phyloP scores from a whole-genome alignment of 2,113 vertebrate species.

The Chaenocephalus aceratus region DNA sequence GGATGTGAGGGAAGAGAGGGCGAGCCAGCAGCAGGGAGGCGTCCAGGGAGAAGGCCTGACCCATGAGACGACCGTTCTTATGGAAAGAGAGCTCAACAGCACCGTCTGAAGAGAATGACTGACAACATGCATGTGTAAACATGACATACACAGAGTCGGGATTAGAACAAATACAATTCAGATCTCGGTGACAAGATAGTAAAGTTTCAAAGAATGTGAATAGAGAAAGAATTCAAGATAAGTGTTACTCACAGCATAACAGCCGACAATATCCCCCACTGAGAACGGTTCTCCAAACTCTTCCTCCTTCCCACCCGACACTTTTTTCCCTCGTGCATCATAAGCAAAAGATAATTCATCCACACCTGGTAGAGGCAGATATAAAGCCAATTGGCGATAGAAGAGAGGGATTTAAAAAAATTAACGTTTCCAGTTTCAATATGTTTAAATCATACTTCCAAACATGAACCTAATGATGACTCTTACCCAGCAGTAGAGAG shows the following conservation, averaged over 20 bases:
- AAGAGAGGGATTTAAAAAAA: neutral
- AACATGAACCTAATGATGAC: neutral
- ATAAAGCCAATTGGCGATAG: neutral
- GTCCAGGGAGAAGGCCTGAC: slow-evolving; percentile 84
- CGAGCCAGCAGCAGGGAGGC: slow-evolving; percentile 74
- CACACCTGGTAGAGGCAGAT: slow-evolving; percentile 81
- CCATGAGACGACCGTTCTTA: slow-evolving; percentile 88
- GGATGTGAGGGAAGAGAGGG: slow-evolving; percentile 88
- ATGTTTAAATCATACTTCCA: neutral
- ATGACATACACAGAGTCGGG: slow-evolving; percentile 7
- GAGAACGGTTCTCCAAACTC: slow-evolving; percentile 88
- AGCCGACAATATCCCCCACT: slow-evolving; percentile 90
- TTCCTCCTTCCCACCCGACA: slow-evolving; percentile 84
- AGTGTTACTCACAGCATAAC: slow-evolving; percentile 87
- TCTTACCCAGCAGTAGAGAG: slow-evolving; percentile 88
- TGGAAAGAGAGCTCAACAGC: slow-evolving; percentile 87
- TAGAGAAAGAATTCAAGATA: neutral
- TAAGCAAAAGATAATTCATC: slow-evolving; percentile 89
- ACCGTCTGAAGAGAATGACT: slow-evolving; percentile 71
- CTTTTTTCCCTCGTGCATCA: slow-evolving; percentile 86
- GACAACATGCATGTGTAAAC: neutral
- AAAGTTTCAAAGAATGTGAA: neutral
- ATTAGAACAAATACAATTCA: neutral
- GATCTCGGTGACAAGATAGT: neutral
- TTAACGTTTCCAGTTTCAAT: neutral